Evolutionary conservation across 2,888 invertebrate species (phyloP), one percentile per base, ranked within the genome.

Genomic region (Macrophya annulata): DNA sequence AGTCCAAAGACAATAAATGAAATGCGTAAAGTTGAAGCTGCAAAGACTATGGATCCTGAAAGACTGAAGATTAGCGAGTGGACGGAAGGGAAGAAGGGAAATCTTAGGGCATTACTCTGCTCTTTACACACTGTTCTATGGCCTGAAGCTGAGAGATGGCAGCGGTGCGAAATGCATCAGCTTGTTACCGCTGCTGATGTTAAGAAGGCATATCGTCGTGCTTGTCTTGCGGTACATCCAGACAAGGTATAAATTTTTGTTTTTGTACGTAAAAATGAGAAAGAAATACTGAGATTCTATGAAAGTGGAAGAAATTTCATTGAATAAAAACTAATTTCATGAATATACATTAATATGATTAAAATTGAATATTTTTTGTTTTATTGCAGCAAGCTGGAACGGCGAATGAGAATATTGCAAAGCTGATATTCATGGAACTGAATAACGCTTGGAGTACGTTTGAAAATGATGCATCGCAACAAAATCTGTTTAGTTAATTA

Each of bases 361-460:
- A 5, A 15, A 79, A 8, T 45, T 48, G 79, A 45, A 31, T 84
- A 51, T 84, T 12, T 76, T 15, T 85, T 88, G 92, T 89, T 89
- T 85, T 88, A 90, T 95, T 94, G 4, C 94, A 99, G 99, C 97
- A 99, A 96, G 96, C 97, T 91, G 99, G 98, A 51, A 98, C 98
- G 4, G 96, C 97, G 43, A 97, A 99, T 93, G 99, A 99, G 94
- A 96, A 97, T 89, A 95, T 99, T 90, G 99, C 99, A 10, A 99
- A 98, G 94, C 94, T 99, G 93, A 98, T 99, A 91, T 99, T 99
- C 94, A 99, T 99, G 96, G 99, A 99, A 94, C 95, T 99, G 88
- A 99, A 99, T 94, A 99, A 99, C 93, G 99, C 99, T 31, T 99
- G 99, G 99, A 97, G 97, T 90, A 98, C 99, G 92, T 99, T 99